These are phyloP conservation scores for Cabera pusaria DNA, from an alignment of 2,888 invertebrate genomes.

Conservation along the genomic window DNA sequence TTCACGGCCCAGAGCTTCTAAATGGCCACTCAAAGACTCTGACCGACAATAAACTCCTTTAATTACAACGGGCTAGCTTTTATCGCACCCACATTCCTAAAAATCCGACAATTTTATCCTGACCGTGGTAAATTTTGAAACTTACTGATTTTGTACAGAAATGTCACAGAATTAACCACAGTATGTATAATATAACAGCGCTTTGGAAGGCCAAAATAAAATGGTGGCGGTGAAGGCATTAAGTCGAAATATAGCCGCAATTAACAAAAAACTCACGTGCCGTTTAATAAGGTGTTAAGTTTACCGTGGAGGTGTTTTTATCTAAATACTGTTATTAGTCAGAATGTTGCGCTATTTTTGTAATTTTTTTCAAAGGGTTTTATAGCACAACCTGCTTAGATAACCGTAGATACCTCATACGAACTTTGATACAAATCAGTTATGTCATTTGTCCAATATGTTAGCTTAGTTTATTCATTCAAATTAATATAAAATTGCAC, in stretches of 20 bases:
- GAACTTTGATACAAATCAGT: too few relatives aligned
- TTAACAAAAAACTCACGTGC: constrained; percentile 75
- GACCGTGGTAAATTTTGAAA: constrained; percentile 4
- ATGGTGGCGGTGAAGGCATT: constrained; percentile 46
- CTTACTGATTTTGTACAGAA: constrained; percentile 5
- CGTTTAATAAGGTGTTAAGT: constrained; percentile 77
- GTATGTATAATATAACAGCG: neutral
- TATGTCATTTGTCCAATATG: too few relatives aligned
- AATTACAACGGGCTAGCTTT: constrained; percentile 71
- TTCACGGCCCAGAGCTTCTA: constrained; percentile 38
- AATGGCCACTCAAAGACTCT: constrained; percentile 51
- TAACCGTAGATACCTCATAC: too few relatives aligned
- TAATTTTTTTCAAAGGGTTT: too few relatives aligned
- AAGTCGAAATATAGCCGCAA: constrained; percentile 73
- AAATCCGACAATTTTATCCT: constrained; percentile 15
- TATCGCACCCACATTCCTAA: constrained; percentile 62
- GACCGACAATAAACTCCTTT: constrained; percentile 65
- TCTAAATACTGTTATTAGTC: constrained; percentile 64
- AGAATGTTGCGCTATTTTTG: constrained; percentile 36
- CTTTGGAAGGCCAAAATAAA: constrained; percentile 3
- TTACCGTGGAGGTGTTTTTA: constrained; percentile 58
- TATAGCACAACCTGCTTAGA: too few relatives aligned
- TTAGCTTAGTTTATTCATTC: too few relatives aligned
- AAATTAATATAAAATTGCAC: too few relatives aligned
- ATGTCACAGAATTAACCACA: constrained; percentile 2